phyloP scores from a whole-genome alignment of 1,140 invertebrate genomes.

The Battus philenor region DNA sequence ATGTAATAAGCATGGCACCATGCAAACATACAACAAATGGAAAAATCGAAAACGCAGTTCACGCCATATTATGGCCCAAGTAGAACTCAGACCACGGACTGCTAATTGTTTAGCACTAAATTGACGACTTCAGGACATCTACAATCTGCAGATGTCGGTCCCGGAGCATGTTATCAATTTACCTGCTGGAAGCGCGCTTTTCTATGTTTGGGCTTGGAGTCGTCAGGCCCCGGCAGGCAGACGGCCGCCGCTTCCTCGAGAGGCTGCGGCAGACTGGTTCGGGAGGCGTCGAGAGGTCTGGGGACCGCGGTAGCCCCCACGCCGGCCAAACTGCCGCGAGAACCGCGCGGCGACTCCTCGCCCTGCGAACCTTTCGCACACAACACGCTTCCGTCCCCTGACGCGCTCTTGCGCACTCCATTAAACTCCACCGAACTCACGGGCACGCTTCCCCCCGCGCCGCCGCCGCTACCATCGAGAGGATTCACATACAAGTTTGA shows the following conservation, averaged over 20 bases:
- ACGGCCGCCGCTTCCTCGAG: constrained; percentile 37
- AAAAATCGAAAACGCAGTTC: too few relatives aligned
- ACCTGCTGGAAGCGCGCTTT: constrained; percentile 92
- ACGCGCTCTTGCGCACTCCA: constrained; percentile 85
- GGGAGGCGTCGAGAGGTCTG: constrained; percentile 39
- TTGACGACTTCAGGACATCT: background rate
- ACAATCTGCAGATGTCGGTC: constrained; percentile 4
- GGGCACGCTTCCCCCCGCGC: constrained; percentile 73
- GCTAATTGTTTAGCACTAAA: background rate
- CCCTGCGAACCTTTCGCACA: constrained; percentile 72
- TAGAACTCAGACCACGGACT: background rate
- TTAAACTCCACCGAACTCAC: constrained; percentile 52
- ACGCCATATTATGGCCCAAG: too few relatives aligned
- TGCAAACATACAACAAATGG: background rate
- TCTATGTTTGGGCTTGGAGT: constrained; percentile 83
- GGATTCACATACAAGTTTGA: constrained; percentile 96
- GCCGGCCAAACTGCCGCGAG: constrained; percentile 49
- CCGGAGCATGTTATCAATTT: constrained; percentile 25
- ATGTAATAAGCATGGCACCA: background rate
- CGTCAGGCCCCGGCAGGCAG: constrained; percentile 77
- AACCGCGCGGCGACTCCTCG: constrained; percentile 56
- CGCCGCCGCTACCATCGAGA: constrained; percentile 80
- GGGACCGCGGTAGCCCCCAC: constrained; percentile 25
- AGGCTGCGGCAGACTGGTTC: constrained; percentile 36
- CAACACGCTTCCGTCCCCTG: constrained; percentile 82